Conservation (phyloP, 2,888 invertebrate genomes). For the Spodoptera littoralis region DNA sequence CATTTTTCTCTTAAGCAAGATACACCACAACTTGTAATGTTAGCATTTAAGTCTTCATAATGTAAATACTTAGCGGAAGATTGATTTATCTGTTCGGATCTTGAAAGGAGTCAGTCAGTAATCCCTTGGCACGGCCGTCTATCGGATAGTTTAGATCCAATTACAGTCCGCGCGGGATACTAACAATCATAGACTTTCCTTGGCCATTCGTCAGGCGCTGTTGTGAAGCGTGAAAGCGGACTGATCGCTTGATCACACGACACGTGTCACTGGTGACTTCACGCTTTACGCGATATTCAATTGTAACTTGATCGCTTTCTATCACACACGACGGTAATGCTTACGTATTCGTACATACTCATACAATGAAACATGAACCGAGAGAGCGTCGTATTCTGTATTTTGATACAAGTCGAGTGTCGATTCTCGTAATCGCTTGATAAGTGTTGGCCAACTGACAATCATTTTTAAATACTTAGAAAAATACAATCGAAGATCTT, state of each 20-base stretch:
- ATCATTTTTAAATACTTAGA: background rate
- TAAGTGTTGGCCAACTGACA: conserved; percentile 13
- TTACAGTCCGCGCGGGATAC: conserved; percentile 63
- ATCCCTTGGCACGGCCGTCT: conserved; percentile 38
- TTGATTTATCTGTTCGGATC: conserved; percentile 54
- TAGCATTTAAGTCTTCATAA: conserved; percentile 35
- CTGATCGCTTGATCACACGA: conserved; percentile 73
- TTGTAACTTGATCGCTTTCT: conserved; percentile 79
- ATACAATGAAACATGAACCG: conserved; percentile 26
- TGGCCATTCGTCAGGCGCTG: conserved; percentile 62
- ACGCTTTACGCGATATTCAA: conserved; percentile 72
- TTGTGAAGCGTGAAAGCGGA: conserved; percentile 74
- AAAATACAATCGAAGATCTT: background rate
- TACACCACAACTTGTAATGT: conserved; percentile 34
- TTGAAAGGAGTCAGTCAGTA: conserved; percentile 43
- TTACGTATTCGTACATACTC: conserved; percentile 29
- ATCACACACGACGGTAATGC: conserved; percentile 40
- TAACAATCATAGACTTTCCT: conserved; percentile 72
- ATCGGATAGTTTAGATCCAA: conserved; percentile 62
- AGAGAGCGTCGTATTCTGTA: conserved; percentile 23
- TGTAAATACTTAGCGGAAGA: conserved; percentile 43
- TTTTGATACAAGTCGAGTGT: conserved; percentile 11
- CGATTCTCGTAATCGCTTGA: conserved; percentile 12
- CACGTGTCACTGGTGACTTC: conserved; percentile 62
- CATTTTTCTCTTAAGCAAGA: conserved; percentile 24